phyloP scores from a whole-genome alignment of 2,888 invertebrate species.

The Drosophila peninsularis region DNA sequence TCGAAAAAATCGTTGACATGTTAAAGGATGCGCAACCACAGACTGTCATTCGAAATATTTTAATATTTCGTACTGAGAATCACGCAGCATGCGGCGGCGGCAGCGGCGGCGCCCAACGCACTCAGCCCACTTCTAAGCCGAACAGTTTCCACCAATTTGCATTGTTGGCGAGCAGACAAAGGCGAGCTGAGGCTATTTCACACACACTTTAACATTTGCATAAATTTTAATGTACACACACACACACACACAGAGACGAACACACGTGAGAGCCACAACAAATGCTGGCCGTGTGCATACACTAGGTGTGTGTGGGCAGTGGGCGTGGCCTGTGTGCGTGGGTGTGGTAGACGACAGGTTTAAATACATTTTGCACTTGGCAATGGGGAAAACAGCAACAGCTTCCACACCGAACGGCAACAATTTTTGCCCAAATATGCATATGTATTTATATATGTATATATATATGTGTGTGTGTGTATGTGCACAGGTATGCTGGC shows the following conservation, averaged over 20 bases:
- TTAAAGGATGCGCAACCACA: constrained; percentile 18
- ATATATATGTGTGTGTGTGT: background rate
- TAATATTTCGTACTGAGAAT: constrained; percentile 33
- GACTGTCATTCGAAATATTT: constrained; percentile 33
- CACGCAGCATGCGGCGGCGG: constrained; percentile 1
- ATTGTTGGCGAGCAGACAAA: constrained; percentile 53
- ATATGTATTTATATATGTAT: constrained; percentile 5
- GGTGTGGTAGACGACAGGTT: constrained; percentile 61
- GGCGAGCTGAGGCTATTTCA: constrained; percentile 22
- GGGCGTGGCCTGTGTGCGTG: constrained; percentile 16
- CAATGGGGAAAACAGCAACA: constrained; percentile 35
- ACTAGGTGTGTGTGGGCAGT: constrained; percentile 9
- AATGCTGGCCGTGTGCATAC: constrained; percentile 26
- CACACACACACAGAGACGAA: constrained; percentile 7
- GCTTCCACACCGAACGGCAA: constrained; percentile 52
- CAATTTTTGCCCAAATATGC: constrained; percentile 62
- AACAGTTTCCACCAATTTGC: constrained; percentile 36
- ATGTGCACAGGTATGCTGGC: constrained; percentile 13
- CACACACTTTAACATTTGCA: constrained; percentile 54
- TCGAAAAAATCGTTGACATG: constrained; percentile 4
- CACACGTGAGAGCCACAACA: constrained; percentile 39
- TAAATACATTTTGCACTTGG: constrained; percentile 75
- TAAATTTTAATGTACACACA: constrained; percentile 57
- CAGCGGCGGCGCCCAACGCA: background rate
- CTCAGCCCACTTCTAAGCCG: constrained; percentile 22